A percentile compares a stretch with the other conserved stretches of the same genome.
These are phyloP conservation scores for Doris montereyensis DNA, from an alignment of 2,888 invertebrate genomes.

Conservation along the genomic window DNA sequence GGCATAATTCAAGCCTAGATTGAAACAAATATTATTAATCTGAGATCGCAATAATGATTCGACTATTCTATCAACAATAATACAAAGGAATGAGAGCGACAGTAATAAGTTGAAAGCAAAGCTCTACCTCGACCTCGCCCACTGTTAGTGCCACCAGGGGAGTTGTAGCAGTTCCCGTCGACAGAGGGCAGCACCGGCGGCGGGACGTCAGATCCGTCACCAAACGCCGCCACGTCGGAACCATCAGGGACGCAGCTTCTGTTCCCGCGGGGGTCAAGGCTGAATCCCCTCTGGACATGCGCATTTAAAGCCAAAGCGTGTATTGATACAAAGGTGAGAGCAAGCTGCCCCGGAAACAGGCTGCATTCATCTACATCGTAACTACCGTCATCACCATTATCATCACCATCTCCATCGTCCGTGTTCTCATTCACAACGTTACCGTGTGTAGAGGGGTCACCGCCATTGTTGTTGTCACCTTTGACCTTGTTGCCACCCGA, in stretches of 20 bases:
- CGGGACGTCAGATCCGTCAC: too few species aligned
- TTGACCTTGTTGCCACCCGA: background rate
- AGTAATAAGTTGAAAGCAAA: too few species aligned
- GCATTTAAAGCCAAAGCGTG: slow-evolving; percentile 68
- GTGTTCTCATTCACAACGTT: background rate
- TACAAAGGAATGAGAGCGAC: too few species aligned
- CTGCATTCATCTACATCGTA: slow-evolving; percentile 63
- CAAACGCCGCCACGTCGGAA: background rate
- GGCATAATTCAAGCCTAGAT: too few species aligned
- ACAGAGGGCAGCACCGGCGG: too few species aligned
- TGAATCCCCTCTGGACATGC: slow-evolving; percentile 66
- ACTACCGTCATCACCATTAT: too few species aligned
- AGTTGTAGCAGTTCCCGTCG: too few species aligned
- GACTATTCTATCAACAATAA: too few species aligned
- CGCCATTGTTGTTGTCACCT: background rate
- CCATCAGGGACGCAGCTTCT: slow-evolving; percentile 53
- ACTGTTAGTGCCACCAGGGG: too few species aligned
- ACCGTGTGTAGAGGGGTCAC: background rate
- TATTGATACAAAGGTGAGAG: slow-evolving; percentile 68
- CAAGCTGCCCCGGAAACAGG: slow-evolving; percentile 71
- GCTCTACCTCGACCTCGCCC: too few species aligned
- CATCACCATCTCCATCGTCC: background rate
- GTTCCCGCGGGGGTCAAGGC: slow-evolving; percentile 61
- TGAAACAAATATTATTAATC: too few species aligned
- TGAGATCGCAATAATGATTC: too few species aligned